Conservation (phyloP, 2,113 vertebrate species). For the Mesembrinibis cayennensis region DNA sequence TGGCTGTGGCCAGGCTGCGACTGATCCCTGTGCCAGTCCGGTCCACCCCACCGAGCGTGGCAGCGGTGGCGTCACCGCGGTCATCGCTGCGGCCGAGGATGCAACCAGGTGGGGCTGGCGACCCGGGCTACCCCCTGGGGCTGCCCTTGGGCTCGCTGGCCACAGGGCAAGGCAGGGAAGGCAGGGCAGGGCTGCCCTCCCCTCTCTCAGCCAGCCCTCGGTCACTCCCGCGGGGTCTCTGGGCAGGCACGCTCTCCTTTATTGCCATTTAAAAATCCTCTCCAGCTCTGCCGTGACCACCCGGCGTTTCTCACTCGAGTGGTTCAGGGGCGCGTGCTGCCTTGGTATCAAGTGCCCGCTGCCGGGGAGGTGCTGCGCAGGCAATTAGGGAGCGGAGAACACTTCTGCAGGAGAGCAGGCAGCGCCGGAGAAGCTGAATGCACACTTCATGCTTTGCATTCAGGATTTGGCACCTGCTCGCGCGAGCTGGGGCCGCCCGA, state of each 20-base stretch:
- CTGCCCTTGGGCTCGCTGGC: background rate
- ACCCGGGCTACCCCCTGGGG: background rate
- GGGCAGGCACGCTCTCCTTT: background rate
- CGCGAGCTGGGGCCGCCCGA: background rate
- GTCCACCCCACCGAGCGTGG: rapidly evolving
- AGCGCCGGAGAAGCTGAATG: background rate
- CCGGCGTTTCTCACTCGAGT: background rate
- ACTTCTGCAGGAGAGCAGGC: background rate
- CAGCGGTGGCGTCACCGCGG: background rate
- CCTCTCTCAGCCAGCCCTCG: background rate
- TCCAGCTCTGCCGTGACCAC: background rate
- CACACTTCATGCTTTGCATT: background rate
- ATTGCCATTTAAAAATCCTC: background rate
- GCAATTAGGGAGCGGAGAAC: background rate
- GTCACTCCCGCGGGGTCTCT: background rate
- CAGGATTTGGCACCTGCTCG: background rate
- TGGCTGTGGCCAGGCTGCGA: background rate
- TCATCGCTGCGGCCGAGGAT: background rate
- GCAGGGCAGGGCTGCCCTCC: background rate
- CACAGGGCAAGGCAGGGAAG: background rate
- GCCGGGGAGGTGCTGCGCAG: background rate
- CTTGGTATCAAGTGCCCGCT: background rate
- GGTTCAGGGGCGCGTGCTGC: background rate
- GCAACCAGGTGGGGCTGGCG: background rate
- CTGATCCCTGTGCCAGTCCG: background rate